Evolutionary conservation across 2,888 invertebrate genomes (phyloP).

Genomic region (Nasonia oneida): DNA sequence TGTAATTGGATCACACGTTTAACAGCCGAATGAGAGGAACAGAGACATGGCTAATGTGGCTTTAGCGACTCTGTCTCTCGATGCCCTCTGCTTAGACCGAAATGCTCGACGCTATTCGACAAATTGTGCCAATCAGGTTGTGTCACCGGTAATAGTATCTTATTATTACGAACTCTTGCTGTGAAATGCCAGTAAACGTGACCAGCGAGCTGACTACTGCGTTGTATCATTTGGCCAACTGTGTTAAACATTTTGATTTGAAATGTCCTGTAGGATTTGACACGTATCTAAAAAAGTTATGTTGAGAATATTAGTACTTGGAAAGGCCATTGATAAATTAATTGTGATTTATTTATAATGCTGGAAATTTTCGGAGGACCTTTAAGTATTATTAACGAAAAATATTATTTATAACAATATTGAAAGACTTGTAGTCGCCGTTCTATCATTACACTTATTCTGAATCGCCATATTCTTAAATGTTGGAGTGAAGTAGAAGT

Average conservation of each 20-base stretch:
- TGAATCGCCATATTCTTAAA: no score
- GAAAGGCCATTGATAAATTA: no score
- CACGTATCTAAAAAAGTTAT: not conserved
- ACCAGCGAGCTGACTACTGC: not conserved
- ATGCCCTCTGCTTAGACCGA: not conserved
- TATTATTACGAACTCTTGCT: constrained; percentile 20
- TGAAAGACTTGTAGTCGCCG: no score
- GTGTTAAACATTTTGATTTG: constrained; percentile 57
- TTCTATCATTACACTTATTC: no score
- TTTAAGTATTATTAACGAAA: no score
- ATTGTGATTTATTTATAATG: no score
- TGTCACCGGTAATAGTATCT: constrained; percentile 23
- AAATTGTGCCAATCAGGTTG: constrained; percentile 59
- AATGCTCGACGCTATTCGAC: constrained; percentile 38
- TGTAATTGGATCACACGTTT: constrained; percentile 57
- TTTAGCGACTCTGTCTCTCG: not conserved
- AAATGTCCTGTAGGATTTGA: constrained; percentile 20
- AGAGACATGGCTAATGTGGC: constrained; percentile 34
- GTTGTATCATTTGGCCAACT: not conserved
- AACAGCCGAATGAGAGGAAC: not conserved
- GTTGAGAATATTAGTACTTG: no score
- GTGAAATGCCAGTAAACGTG: not conserved
- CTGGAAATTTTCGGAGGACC: no score
- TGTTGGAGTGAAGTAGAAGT: no score
- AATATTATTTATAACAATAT: no score